Conservation (phyloP, 2,797 vertebrate species). For the Galago senegalensis region DNA sequence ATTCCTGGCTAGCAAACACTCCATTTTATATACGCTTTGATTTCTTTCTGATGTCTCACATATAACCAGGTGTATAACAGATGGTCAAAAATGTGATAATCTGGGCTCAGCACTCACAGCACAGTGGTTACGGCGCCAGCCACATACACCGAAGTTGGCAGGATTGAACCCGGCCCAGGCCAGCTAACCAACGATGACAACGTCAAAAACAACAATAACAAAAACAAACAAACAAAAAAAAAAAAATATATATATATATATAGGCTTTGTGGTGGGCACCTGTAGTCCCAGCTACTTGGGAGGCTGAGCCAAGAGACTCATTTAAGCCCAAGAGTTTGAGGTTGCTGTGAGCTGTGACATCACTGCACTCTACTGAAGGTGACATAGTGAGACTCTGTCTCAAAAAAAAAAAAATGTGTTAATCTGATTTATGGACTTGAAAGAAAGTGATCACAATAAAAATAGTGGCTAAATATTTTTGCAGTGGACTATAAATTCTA, state of each 20-base stretch:
- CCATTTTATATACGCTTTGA: not conserved
- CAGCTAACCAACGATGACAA: too few species aligned
- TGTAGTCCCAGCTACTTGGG: too few species aligned
- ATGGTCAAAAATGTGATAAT: slow-evolving; percentile 1
- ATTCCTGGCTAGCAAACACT: slow-evolving; percentile 38
- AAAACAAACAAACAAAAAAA: too few species aligned
- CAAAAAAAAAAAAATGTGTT: not conserved
- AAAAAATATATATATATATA: not conserved
- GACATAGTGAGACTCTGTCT: too few species aligned
- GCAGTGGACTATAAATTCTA: not conserved
- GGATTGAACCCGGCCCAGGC: not conserved
- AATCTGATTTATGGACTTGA: slow-evolving; percentile 15
- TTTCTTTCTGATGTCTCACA: slow-evolving; percentile 25
- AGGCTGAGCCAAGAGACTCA: too few species aligned
- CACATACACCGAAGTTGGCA: too few species aligned
- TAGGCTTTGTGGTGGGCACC: not conserved
- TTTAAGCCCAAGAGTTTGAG: too few species aligned
- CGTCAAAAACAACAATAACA: not conserved
- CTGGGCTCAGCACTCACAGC: not conserved
- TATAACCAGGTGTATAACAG: not conserved
- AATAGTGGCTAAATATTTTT: slow-evolving; percentile 29
- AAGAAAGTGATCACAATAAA: slow-evolving; percentile 35
- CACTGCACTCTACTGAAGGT: too few species aligned
- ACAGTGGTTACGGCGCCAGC: too few species aligned
- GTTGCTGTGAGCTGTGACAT: too few species aligned